Conservation (phyloP, 2,113 vertebrate genomes). For the Anarhynchus alexandrinus region DNA sequence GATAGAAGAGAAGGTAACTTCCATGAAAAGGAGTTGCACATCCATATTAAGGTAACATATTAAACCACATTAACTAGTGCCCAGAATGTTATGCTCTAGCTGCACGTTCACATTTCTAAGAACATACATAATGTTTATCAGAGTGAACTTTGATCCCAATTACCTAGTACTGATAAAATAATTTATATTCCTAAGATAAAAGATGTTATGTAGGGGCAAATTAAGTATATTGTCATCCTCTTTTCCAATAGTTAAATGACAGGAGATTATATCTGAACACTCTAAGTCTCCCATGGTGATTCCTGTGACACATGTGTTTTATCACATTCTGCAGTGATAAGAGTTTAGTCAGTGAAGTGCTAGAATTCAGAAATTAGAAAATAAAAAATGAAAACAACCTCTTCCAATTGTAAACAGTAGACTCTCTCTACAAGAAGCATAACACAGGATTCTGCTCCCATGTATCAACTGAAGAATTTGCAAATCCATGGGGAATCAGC, state of each 20-base stretch:
- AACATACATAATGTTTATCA: neutral
- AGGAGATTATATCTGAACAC: neutral
- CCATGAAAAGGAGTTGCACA: neutral
- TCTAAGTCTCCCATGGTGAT: neutral
- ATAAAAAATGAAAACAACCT: neutral
- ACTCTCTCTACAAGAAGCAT: neutral
- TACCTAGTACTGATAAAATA: neutral
- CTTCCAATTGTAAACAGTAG: neutral
- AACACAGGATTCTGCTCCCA: neutral
- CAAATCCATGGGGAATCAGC: neutral
- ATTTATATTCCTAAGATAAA: neutral
- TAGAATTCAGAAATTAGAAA: neutral
- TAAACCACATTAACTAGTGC: neutral
- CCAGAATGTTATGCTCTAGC: neutral
- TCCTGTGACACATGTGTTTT: neutral
- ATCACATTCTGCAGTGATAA: neutral
- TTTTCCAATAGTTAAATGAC: neutral
- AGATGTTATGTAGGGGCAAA: neutral
- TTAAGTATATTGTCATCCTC: neutral
- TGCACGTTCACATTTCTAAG: neutral
- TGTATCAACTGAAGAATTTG: neutral
- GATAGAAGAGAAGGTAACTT: neutral
- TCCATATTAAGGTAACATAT: neutral
- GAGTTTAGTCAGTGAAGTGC: neutral
- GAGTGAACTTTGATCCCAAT: neutral